phyloP scores from a whole-genome alignment of 2,113 vertebrate species.

The Apeltes quadracus region DNA sequence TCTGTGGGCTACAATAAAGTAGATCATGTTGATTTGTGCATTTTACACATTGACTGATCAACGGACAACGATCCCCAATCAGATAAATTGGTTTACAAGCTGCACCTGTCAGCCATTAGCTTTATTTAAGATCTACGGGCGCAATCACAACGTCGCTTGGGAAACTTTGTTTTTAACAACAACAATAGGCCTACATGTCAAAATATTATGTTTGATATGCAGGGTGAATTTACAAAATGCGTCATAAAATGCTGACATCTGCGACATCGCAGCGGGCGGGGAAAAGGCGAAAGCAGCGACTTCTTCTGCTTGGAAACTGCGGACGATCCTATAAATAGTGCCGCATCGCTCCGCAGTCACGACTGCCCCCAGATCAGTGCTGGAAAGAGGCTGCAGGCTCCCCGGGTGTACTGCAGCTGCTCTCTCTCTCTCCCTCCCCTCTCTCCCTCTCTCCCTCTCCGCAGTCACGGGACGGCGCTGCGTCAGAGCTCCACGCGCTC shows the following conservation, averaged over 20 bases:
- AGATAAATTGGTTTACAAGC: not conserved
- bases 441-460: conserved; percentile 11
- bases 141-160: too few relatives aligned
- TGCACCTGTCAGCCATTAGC: not conserved
- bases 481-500: conserved; percentile 61
- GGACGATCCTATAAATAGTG: conserved; percentile 70
- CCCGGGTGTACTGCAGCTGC: conserved; percentile 56
- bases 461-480: conserved; percentile 67
- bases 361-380: conserved; percentile 46
- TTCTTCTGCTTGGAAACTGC: conserved; percentile 54
- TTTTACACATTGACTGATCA: not conserved
- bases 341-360: conserved; percentile 68
- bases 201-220: not conserved
- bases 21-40: not conserved
- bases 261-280: not conserved
- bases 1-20: not conserved
- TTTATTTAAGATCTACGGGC: not conserved
- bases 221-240: not conserved
- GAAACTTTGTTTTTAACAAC: not conserved
- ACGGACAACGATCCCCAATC: not conserved
- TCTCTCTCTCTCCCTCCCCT: conserved; percentile 5
- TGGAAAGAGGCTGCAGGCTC: conserved; percentile 36
- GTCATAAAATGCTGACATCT: conserved; percentile 3
- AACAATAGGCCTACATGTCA: too few relatives aligned
- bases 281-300: conserved; percentile 28